phyloP scores from a whole-genome alignment of 2,888 invertebrate genomes.

The Lasioglossum morio region DNA sequence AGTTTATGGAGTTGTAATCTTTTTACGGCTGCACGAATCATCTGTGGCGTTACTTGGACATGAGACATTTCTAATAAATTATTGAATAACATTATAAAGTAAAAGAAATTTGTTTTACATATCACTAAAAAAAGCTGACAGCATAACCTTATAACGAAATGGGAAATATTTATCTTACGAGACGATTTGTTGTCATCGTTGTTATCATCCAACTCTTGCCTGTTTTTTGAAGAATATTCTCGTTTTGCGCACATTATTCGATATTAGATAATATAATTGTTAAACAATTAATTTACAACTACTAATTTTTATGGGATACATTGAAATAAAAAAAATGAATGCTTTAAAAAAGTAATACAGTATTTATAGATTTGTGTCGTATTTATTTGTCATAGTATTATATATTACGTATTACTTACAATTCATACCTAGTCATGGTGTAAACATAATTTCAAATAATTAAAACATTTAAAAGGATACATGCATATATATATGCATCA shows the following conservation, averaged over 20 bases:
- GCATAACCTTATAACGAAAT: background rate
- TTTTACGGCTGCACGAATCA: slow-evolving; percentile 74
- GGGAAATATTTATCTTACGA: slow-evolving; percentile 29
- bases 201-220: background rate
- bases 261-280: background rate
- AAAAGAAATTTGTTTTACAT: background rate
- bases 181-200: background rate
- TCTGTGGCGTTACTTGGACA: slow-evolving; percentile 71
- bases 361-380: slow-evolving; percentile 27
- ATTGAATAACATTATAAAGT: background rate
- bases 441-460: slow-evolving; percentile 40
- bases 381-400: slow-evolving; percentile 49
- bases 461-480: slow-evolving; percentile 39
- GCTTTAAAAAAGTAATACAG: background rate
- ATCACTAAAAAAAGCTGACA: background rate
- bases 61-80: slow-evolving; percentile 23
- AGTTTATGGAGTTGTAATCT: slow-evolving; percentile 69
- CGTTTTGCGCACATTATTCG: background rate
- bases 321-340: slow-evolving; percentile 21
- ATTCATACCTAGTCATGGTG: slow-evolving; percentile 29
- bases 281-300: background rate
- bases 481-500: slow-evolving; percentile 30
- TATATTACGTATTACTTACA: slow-evolving; percentile 42
- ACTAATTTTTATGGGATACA: background rate
- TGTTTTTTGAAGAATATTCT: background rate